Base-by-base conservation (phyloP, 2,113 vertebrate genomes). In the Chloropsis hardwickii region DNA sequence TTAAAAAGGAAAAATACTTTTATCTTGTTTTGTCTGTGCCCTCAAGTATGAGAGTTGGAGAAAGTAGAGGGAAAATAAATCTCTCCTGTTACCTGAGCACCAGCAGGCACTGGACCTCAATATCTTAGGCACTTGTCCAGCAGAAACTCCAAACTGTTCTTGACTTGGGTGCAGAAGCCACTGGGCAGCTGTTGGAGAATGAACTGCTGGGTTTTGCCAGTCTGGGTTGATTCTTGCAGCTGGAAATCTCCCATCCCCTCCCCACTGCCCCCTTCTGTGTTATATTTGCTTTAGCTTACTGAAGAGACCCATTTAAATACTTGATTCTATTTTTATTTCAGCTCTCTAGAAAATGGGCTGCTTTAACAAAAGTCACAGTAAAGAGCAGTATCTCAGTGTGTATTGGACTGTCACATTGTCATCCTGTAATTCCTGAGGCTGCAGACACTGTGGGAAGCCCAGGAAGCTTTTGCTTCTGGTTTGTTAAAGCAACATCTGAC, bases 271-370 rank as follows among this genome's bases (percentile, higher is more conserved):
- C 15, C 57, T 77, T 45, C 51, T 57, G 42, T 71, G 23, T 21
- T 47, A 0, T 3, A 29, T 81, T 69, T 83, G n/a, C 42, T 78
- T 29, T 17, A 24, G 6, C 17, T 74, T 76, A 72, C 28, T 45
- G 58, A 56, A 79, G 72, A 88, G 51, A 81, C 6, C 2, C n/a
- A 12, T 51, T 92, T 81, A 35, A 78, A 23, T 20, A 66, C 27
- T 71, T 90, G 64, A 88, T 94, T 93, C 6, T 78, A 1, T 51
- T 90, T 97, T 96, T 94, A 96, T 94, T 95, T 80, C n/a, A 77
- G 40, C 42, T 78, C 58, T 84, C 29, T 57, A 82, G 58, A 61
- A 88, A 82, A 50, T 14, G 2, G 69, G 56, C n/a, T 56, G 12
- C 40, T 81, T 57, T 70, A 81, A 62, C 39, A 54, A 27, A 67